These are phyloP conservation scores for Crocodylus rhombifer DNA, from an alignment of 2,797 vertebrate species.

Conservation along the genomic window DNA sequence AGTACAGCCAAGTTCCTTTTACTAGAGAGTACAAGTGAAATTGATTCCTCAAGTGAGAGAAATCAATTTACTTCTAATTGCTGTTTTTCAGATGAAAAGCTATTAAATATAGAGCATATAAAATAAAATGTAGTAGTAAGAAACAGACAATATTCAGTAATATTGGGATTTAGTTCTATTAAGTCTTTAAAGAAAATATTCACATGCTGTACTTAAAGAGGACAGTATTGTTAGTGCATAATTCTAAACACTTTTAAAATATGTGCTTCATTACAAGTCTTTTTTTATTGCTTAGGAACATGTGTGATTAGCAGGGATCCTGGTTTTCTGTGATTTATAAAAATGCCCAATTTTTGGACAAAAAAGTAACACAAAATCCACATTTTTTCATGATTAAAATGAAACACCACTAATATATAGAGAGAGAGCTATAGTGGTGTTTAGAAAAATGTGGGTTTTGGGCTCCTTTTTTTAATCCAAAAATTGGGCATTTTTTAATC, in stretches of 20 bases:
- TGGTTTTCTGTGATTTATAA: too few relatives aligned
- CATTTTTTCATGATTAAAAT: too few relatives aligned
- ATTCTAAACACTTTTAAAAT: constrained; percentile 35
- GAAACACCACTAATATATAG: too few relatives aligned
- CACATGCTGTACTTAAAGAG: not conserved
- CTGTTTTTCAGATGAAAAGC: not conserved
- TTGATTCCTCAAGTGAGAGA: not conserved
- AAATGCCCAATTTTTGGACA: too few relatives aligned
- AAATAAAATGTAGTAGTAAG: not conserved
- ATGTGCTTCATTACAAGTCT: constrained; percentile 42
- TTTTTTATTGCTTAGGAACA: constrained; percentile 23
- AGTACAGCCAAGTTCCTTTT: constrained; percentile 23
- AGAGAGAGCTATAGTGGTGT: too few relatives aligned
- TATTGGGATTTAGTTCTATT: constrained; percentile 8
- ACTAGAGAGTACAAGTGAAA: not conserved
- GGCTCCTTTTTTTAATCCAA: too few relatives aligned
- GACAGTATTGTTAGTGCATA: constrained; percentile 46
- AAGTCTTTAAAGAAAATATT: constrained; percentile 37
- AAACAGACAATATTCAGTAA: not conserved
- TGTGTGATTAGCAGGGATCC: not conserved
- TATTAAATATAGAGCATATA: constrained; percentile 19
- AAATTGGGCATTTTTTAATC: too few relatives aligned
- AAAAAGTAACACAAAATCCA: too few relatives aligned
- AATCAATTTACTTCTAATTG: not conserved
- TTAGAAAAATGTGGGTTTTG: too few relatives aligned